Base-by-base conservation (phyloP, 1,140 invertebrate species). In the Agrilus planipennis region DNA sequence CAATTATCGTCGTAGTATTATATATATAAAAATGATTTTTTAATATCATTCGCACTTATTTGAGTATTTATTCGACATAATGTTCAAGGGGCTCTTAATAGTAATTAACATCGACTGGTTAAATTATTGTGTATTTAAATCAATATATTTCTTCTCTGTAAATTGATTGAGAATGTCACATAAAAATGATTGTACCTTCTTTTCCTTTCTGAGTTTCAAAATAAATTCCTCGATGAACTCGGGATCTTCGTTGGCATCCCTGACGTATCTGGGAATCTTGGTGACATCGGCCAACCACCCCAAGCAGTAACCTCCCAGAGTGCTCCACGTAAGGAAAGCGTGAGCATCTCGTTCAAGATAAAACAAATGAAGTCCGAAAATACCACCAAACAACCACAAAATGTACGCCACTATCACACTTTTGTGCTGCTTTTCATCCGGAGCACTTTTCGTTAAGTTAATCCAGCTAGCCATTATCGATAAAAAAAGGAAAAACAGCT, bases 331-430 rank as follows among this genome's bases (percentile, higher is more conserved):
- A 0, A 92, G 66, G 54, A 95, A 85, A 0, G 84, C 90, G 54
- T 97, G 91, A n/a, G 77, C 70, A 60, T 94, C 88, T 39, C 91
- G 65, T 30, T 76, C 73, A 29, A 96, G 65, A 60, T 96, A 96
- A 53, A 94, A 75, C 59, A 94, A 89, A 66, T 97, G 92, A 2
- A 89, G 61, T 1, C 91, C 90, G 47, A 88, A 80, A 49, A 85
- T 65, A 7, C 90, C 91, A 22, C 87, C 86, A 45, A 89, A 70
- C 0, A 90, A 53, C 90, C 90, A 94, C 12, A 86, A 65, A 12
- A 93, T 28, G 60, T 91, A 92, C 0, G 89, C 74, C 46, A 73
- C 44, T 19, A 76, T 51, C n/a, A 84, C 57, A 42, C 79, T 85
- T 57, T 88, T 87, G 40, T 72, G 22, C 23, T 37, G 40, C 39